Evolutionary conservation across 1,140 invertebrate genomes (phyloP), one percentile per base, ranked within the genome.

Genomic region (Bombus cullumanus): DNA sequence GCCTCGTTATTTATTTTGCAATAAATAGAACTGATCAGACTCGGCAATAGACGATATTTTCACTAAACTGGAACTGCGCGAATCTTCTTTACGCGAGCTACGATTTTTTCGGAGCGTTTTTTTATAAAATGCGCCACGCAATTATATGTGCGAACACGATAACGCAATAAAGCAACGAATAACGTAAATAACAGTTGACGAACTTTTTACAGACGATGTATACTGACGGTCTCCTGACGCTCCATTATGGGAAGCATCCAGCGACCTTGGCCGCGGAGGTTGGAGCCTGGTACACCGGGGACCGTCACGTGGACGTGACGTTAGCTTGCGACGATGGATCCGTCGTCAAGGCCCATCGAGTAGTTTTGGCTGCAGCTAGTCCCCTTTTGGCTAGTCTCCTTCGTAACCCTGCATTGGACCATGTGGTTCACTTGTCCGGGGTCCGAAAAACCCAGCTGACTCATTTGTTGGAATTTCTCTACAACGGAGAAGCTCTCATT

Each of bases 171-270:
- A 22, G n/a, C n/a, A n/a, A 34, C 18, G 66, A 25, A 10, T 25
- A 10, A 68, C 34, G 22, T 34, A 57, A 75, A 25, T 75, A 53
- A 47, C 18, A 6, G 12, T 75, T 0, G 13, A 71, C 25, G 43
- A 71, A 80, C 79, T 86, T 81, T 86, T 95, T 95, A 8, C 93
- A 96, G 96, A 95, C 95, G 94, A 95, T 95, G 94, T 95, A 95
- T 94, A 93, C 94, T 83, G 94, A 95, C 93, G 96, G 96, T 93
- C 96, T 98, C 95, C 96, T 98, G 96, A 98, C 97, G 93, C 97
- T 98, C 95, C 97, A 98, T 95, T 98, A 98, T 96, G 97, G 97
- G 95, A 98, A 98, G 96, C 97, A 98, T 96, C 97, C 97, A 96
- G 97, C 97, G 95, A 98, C 97, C 94, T 97, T 98, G 96, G 97